A percentile compares a stretch with the other conserved stretches of the same genome.
phyloP scores from a whole-genome alignment of 2,888 invertebrate genomes.

The Xiphydria camelus region DNA sequence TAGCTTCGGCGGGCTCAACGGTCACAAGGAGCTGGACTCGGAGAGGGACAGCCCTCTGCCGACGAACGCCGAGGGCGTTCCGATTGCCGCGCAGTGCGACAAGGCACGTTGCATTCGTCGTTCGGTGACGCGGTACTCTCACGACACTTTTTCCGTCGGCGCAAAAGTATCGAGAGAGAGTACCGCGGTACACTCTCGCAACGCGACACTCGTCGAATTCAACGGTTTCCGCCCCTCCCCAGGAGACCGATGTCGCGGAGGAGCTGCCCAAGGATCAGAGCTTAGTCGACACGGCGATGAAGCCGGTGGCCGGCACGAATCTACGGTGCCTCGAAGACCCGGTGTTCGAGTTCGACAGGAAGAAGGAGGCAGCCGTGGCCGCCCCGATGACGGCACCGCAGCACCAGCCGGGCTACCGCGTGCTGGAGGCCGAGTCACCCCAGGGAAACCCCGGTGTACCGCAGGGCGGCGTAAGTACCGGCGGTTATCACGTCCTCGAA shows the following conservation, averaged over 20 bases:
- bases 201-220: too few relatives aligned
- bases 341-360: slow-evolving; percentile 59
- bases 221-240: too few relatives aligned
- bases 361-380: slow-evolving; percentile 28
- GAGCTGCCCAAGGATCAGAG: slow-evolving; percentile 30
- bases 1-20: slow-evolving; percentile 52
- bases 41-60: slow-evolving; percentile 52
- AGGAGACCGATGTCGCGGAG: slow-evolving; percentile 29
- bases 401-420: slow-evolving; percentile 62
- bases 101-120: slow-evolving; percentile 26
- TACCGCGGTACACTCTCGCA: too few relatives aligned
- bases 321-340: slow-evolving; percentile 64
- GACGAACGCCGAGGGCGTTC: slow-evolving; percentile 38
- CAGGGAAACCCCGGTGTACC: slow-evolving; percentile 33
- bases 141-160: background rate
- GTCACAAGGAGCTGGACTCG: slow-evolving; percentile 52
- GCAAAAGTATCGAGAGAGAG: too few relatives aligned
- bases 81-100: slow-evolving; percentile 37
- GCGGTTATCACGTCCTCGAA: slow-evolving; percentile 55
- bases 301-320: slow-evolving; percentile 60
- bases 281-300: slow-evolving; percentile 39
- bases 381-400: slow-evolving; percentile 4
- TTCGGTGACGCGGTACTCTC: background rate
- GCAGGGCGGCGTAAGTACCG: slow-evolving; percentile 16
- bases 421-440: slow-evolving; percentile 61